phyloP scores from a whole-genome alignment of 2,888 invertebrate species.

The Xiphydria camelus region DNA sequence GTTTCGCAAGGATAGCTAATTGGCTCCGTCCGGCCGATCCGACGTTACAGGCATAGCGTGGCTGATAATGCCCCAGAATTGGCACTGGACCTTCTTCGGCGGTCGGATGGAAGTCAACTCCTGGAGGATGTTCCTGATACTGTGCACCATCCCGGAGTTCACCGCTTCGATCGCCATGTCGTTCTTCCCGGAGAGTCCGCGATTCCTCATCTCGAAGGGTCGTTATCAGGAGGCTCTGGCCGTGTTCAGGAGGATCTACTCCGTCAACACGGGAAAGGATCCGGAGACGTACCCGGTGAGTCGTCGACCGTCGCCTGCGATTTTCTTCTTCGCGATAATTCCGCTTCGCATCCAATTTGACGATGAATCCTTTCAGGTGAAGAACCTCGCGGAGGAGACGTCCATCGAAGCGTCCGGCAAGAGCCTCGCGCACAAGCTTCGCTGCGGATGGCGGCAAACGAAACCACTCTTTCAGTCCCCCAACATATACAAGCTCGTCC shows the following conservation, averaged over 20 bases:
- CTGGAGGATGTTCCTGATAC: conserved; percentile 68
- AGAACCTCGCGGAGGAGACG: conserved; percentile 52
- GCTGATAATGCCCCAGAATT: conserved; percentile 69
- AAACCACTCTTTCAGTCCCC: conserved; percentile 70
- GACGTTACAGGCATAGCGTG: conserved; percentile 66
- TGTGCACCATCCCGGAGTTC: conserved; percentile 71
- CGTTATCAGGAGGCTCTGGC: conserved; percentile 68
- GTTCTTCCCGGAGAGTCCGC: conserved; percentile 77
- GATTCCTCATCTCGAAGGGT: conserved; percentile 74
- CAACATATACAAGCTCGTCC: conserved; percentile 64
- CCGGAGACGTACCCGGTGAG: conserved; percentile 70
- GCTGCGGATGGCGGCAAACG: conserved; percentile 67
- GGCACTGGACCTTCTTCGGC: conserved; percentile 59
- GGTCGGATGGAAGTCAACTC: conserved; percentile 60
- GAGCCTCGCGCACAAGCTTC: conserved; percentile 58
- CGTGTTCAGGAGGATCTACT: conserved; percentile 70
- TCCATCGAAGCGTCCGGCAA: conserved; percentile 43
- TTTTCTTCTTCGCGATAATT: not conserved
- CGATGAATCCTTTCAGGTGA: conserved; percentile 52
- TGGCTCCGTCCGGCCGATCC: conserved; percentile 6
- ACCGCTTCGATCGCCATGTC: conserved; percentile 67
- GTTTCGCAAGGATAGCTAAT: no score
- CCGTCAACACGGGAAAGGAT: conserved; percentile 67
- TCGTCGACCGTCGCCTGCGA: conserved; percentile 13
- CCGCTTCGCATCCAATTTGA: no score